These are phyloP conservation scores for Allolobophora icterica DNA, from an alignment of 2,888 invertebrate genomes.

Conservation along the genomic window DNA sequence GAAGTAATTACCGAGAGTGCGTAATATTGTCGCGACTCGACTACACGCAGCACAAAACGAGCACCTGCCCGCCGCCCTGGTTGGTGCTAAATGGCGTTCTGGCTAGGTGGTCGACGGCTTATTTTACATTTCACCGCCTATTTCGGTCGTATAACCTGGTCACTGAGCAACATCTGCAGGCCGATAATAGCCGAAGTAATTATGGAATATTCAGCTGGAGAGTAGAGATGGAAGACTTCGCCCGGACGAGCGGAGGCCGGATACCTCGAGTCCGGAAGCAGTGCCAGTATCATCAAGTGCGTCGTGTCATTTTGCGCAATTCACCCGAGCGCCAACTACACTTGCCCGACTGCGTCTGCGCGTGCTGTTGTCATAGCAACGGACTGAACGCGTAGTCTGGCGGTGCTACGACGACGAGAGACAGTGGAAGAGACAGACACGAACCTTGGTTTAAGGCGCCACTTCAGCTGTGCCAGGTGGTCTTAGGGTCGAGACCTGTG, in stretches of 20 bases:
- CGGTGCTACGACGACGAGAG: not conserved
- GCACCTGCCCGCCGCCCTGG: not conserved
- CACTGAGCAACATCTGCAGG: not conserved
- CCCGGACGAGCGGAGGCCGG: not conserved
- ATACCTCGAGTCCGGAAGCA: not conserved
- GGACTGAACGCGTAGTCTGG: not conserved
- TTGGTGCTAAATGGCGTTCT: not conserved
- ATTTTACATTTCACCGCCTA: not conserved
- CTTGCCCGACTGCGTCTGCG: not conserved
- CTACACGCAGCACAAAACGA: not conserved
- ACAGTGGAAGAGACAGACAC: not conserved
- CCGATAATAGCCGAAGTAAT: not conserved
- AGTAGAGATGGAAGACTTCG: not conserved
- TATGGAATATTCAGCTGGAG: conserved; percentile 11
- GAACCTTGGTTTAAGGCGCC: too few species aligned
- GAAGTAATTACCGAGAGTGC: conserved; percentile 17
- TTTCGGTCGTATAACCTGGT: not conserved
- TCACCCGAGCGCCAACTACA: not conserved
- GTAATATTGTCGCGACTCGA: not conserved
- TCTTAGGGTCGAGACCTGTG: not conserved
- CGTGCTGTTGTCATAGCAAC: not conserved
- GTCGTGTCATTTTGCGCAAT: not conserved
- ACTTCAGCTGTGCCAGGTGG: not conserved
- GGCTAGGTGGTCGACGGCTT: not conserved
- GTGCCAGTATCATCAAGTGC: not conserved